Base-by-base conservation (phyloP, 2,113 vertebrate genomes). In the Psettodes erumei region DNA sequence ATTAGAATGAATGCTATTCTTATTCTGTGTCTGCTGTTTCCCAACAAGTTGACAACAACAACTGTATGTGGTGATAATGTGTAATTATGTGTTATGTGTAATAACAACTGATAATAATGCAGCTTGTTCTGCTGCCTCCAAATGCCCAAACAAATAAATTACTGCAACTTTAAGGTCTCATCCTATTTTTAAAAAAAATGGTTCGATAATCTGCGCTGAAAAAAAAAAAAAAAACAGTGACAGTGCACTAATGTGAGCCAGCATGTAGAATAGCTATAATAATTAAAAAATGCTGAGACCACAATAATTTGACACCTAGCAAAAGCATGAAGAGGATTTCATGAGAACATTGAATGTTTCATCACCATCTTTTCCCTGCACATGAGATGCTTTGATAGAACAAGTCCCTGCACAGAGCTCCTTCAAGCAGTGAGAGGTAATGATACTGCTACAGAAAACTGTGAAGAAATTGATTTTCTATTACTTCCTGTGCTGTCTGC, bases 271-370 rank as follows among this genome's bases (percentile, higher is more conserved):
- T n/a, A n/a, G n/a, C n/a, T n/a, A n/a, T n/a, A n/a, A n/a, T 1
- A 42, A 42, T 43, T 19, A 15, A 55, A 50, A 42, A 18, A 8
- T 51, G 19, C 35, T 32, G 63, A 51, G 30, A 40, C 1, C 56
- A 16, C 33, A 43, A 35, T 27, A 64, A 51, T 37, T 28, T 50
- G 48, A 82, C 42, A 66, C 25, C 11, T 12, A 30, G 53, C n/a
- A 28, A 19, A 43, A 42, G 38, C 33, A 43, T 30, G 13, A 8
- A 38, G 30, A 58, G 40, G 37, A 73, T 82, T 77, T 66, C 60
- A 71, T 53, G 40, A 81, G 23, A 76, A 38, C 60, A 32, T n/a
- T 33, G 38, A 45, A 10, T 21, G 40, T 74, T 68, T 56, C 71
- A 81, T 71, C 53, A 75, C 10, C 37, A 13, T 0, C 35, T 2